These are phyloP conservation scores for Mesaphorura yosii DNA, from an alignment of 1,140 invertebrate species.

Conservation along the genomic window DNA sequence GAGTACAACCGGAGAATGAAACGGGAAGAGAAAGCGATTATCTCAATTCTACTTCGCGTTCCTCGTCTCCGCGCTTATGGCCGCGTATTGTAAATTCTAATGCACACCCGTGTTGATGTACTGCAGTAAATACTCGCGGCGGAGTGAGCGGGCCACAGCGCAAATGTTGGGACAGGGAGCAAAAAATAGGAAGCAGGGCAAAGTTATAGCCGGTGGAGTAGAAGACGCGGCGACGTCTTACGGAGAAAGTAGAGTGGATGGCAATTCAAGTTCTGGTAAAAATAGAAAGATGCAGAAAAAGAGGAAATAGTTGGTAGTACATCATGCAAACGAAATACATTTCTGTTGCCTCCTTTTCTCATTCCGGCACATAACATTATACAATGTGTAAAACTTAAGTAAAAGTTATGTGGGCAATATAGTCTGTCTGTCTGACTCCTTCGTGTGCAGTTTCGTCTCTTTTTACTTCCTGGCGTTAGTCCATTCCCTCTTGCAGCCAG, in stretches of 20 bases:
- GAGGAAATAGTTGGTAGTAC: slow-evolving; percentile 25
- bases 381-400: no score
- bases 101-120: no score
- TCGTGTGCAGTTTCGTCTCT: slow-evolving; percentile 9
- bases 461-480: neutral
- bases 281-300: slow-evolving; percentile 15
- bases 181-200: slow-evolving; percentile 12
- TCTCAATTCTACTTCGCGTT: no score
- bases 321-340: slow-evolving; percentile 29
- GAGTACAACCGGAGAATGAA: no score
- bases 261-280: slow-evolving; percentile 20
- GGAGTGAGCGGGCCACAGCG: neutral
- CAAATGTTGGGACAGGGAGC: neutral
- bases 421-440: no score
- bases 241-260: slow-evolving; percentile 9
- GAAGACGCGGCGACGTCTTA: neutral
- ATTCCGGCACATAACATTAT: neutral
- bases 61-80: no score
- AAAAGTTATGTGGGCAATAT: no score
- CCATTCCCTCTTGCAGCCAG: neutral
- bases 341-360: slow-evolving; percentile 15
- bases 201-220: slow-evolving; percentile 16
- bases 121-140: no score
- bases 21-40: no score
- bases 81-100: no score